Base-by-base conservation (phyloP, 1,140 invertebrate species). In the Venturia canescens region DNA sequence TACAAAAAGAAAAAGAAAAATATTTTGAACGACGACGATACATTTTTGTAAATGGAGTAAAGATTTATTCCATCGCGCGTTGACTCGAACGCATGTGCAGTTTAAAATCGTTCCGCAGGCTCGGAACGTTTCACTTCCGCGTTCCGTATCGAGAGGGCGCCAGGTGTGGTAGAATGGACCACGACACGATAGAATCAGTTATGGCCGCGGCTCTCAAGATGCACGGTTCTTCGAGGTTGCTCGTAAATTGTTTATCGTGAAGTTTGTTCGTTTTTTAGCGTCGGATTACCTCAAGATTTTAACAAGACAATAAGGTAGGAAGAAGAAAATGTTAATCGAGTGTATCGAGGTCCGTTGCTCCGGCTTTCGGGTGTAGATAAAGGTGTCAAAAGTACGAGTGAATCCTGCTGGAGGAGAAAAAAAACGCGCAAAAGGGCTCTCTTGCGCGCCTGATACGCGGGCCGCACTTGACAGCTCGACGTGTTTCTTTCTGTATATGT, bases 161-260 rank as follows among this genome's bases (percentile, higher is more conserved):
- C 16, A 63, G 85, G 84, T 50, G 31, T 26, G 21, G 80, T 48
- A 50, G 23, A 50, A 67, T 57, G 82, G 69, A 72, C 69, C 18
- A 57, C n/a, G 38, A 34, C 26, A 26, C 23, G 23, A 34, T 60
- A 48, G 80, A 79, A 69, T 81, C 86, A 88, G 86, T 89, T 85
- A 89, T 89, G 88, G 88, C 88, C 87, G 85, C 83, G 83, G 83
- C 80, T 81, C 82, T 84, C 79, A 78, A 79, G 85, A 86, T 79
- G 87, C 74, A 82, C 78, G 81, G 83, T 80, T 80, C 80, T 76
- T 69, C 70, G 80, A 70, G 75, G 70, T 83, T 84, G 72, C 80
- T 57, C 34, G 72, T 69, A 60, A 63, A 66, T 85, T 87, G 82
- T 87, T 89, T 88, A 88, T 85, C 74, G 84, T 72, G 66, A 87